Percentiles rank a stretch among this genome's conserved stretches.
These are phyloP conservation scores for Myopa testacea DNA, from an alignment of 2,888 invertebrate genomes.

Conservation along the genomic window DNA sequence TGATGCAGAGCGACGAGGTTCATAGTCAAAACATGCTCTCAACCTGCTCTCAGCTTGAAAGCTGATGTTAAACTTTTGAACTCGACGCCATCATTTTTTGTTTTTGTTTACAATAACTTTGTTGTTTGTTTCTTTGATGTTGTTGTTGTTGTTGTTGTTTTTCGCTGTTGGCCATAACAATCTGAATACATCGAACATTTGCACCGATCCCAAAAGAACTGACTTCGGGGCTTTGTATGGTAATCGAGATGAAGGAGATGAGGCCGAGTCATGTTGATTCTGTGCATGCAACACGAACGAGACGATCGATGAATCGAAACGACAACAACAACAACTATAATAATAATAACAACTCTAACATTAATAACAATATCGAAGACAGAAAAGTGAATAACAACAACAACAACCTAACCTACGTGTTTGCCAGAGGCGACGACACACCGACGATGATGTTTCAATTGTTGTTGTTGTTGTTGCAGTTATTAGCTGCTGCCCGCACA, in stretches of 20 bases:
- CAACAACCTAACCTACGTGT: constrained; percentile 29
- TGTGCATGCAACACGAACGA: neutral
- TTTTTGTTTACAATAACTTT: constrained; percentile 24
- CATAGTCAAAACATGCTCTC: neutral
- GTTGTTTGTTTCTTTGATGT: neutral
- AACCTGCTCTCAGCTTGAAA: neutral
- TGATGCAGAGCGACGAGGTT: neutral
- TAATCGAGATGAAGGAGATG: no score
- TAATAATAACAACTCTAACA: neutral
- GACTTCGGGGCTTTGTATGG: constrained; percentile 1
- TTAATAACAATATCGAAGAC: neutral
- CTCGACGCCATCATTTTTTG: constrained; percentile 12
- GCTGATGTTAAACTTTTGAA: constrained; percentile 23
- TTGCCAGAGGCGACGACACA: constrained; percentile 26
- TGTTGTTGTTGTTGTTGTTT: constrained; percentile 3
- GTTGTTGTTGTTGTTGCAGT: neutral
- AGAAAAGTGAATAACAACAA: neutral
- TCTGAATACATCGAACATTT: constrained; percentile 10
- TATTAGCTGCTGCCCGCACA: no score
- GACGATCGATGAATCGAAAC: neutral
- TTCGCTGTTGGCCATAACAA: constrained; percentile 18
- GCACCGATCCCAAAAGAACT: constrained; percentile 25
- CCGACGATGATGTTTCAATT: constrained; percentile 23
- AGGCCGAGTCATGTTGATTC: no score
- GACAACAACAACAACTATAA: neutral